phyloP scores from a whole-genome alignment of 1,140 invertebrate species.

The Ostrea denselamellosa region DNA sequence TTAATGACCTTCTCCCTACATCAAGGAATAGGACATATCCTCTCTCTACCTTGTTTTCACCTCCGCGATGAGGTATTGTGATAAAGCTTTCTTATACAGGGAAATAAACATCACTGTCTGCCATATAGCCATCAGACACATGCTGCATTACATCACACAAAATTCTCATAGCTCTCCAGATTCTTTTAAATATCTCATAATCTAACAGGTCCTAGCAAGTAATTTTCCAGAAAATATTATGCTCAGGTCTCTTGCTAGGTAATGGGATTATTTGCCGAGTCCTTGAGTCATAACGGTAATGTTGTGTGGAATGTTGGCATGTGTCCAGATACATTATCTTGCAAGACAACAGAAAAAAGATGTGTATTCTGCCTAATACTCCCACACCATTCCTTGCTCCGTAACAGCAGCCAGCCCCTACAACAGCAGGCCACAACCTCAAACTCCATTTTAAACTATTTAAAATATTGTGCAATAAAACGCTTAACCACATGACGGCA shows the following conservation, averaged over 20 bases:
- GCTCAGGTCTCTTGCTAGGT: slow-evolving; percentile 23
- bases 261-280: slow-evolving; percentile 37
- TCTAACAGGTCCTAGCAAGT: slow-evolving; percentile 39
- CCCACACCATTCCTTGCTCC: slow-evolving; percentile 15
- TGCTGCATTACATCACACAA: slow-evolving; percentile 35
- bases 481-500: neutral
- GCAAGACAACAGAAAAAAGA: slow-evolving; percentile 39
- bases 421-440: neutral
- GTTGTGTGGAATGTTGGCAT: slow-evolving; percentile 43
- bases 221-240: slow-evolving; percentile 37
- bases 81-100: slow-evolving; percentile 26
- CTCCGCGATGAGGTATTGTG: slow-evolving; percentile 9
- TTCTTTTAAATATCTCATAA: slow-evolving; percentile 40
- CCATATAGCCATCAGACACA: slow-evolving; percentile 2
- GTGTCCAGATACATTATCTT: slow-evolving; percentile 44
- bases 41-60: slow-evolving; percentile 8
- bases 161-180: slow-evolving; percentile 3
- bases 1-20: neutral
- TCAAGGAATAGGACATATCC: neutral
- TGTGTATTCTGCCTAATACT: slow-evolving; percentile 20
- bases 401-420: neutral
- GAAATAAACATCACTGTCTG: slow-evolving; percentile 25
- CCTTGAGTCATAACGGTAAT: slow-evolving; percentile 43
- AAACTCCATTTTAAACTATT: slow-evolving; percentile 25
- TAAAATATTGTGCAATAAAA: slow-evolving; percentile 12